Percentiles rank a stretch among this genome's conserved stretches.
Evolutionary conservation across 1,140 invertebrate genomes (phyloP).

Genomic region (Potamilus streckersoni): DNA sequence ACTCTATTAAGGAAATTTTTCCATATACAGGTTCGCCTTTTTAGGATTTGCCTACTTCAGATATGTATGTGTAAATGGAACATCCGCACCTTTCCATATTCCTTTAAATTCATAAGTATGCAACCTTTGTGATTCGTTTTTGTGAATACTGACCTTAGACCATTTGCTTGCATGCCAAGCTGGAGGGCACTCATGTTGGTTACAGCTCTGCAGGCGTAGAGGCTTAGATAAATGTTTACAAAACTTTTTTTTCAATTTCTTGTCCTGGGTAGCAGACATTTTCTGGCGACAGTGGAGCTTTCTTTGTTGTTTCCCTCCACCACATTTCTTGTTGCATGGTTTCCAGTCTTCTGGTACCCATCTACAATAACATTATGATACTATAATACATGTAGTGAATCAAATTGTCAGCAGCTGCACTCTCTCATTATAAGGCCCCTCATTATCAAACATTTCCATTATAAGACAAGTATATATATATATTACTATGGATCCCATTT

Average conservation of each 20-base stretch:
- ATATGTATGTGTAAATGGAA: too few species aligned
- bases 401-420: not conserved
- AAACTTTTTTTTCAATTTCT: constrained; percentile 59
- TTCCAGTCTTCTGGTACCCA: constrained; percentile 57
- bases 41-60: too few species aligned
- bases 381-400: not conserved
- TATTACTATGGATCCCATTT: not conserved
- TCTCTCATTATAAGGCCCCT: not conserved
- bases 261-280: constrained; percentile 48
- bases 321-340: constrained; percentile 52
- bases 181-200: constrained; percentile 74
- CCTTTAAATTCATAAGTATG: too few species aligned
- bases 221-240: constrained; percentile 67
- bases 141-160: constrained; percentile 41
- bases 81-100: too few species aligned
- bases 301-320: constrained; percentile 53
- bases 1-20: too few species aligned
- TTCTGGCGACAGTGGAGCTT: constrained; percentile 54
- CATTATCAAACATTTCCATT: not conserved
- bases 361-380: constrained; percentile 23
- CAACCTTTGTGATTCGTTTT: too few species aligned
- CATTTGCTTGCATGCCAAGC: constrained; percentile 72
- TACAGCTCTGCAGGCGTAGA: constrained; percentile 72
- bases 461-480: not conserved
- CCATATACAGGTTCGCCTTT: too few species aligned